Base-by-base conservation (phyloP, 2,888 invertebrate species). In the Coenonympha glycerion region DNA sequence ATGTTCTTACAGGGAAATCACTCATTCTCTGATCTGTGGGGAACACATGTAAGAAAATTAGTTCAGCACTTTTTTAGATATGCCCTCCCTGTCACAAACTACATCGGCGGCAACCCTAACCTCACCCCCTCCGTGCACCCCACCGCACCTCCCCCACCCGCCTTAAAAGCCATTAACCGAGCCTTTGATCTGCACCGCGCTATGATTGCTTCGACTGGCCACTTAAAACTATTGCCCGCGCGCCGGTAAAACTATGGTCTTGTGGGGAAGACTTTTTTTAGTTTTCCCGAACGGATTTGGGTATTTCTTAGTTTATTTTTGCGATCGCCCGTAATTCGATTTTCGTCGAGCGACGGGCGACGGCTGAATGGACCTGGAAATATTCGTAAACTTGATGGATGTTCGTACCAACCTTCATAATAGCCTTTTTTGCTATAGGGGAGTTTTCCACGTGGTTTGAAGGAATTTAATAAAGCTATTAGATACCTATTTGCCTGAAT, bases 111-210 rank as follows among this genome's bases (percentile, higher is more conserved):
- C n/a, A n/a, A n/a, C n/a, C n/a, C n/a, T n/a, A n/a, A n/a, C 37
- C 65, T 60, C 55, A 58, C 30, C 58, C 39, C 16, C 31, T 44
- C 19, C 49, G 41, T 30, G 30, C 21, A 15, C 46, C 6, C 33
- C 41, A 13, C 53, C 37, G 55, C 52, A 45, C 60, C 58, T 52
- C 60, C 52, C 64, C 58, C 66, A 60, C 67, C 69, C 68, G 73
- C 71, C 76, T 80, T 77, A 78, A 81, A 80, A 81, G 76, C 81
- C 79, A 82, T 84, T 81, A 82, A 59, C 67, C 62, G 63, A 64
- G 69, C 69, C 82, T 84, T 84, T 84, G 84, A 84, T 80, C 69
- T 76, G 65, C 65, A 66, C 74, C 76, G 74, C 75, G 58, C 78
- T 78, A 77, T 82, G 81, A 80, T 79, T 73, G 63, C 73, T 76